Evolutionary conservation across 1,140 invertebrate species (phyloP), one percentile per base, ranked within the genome.

Genomic region (Ridgeia piscesae): DNA sequence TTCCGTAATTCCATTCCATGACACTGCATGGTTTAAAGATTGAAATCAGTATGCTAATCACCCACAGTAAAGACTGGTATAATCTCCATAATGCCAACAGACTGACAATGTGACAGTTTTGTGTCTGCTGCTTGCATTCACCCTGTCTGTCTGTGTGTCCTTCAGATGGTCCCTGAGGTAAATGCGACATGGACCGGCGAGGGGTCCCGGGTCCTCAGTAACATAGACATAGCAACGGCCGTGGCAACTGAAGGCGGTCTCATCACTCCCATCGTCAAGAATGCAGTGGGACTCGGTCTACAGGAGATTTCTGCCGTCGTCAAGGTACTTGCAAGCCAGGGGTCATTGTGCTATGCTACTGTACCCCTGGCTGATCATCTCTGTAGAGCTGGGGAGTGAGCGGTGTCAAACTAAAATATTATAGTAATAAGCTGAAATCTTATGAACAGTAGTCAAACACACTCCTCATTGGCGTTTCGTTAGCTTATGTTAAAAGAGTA

Each of bases 211-310:
- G 88, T 93, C 17, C 97, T 97, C 94, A 97, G 97, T 42, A 97
- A 97, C 94, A 99, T 99, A 21, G 99, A 99, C 96, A 98, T 99
- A 1, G 98, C 98, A 94, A 98, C 99, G 91, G 99, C 99, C 42
- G 99, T 99, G 1, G 98, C 98, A 92, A 99, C 99, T 2, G 98
- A 98, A 9, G 97, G 97, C 93, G 99, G 99, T 6, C 96, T 99
- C 2, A 99, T 99, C 89, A 99, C 99, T 1, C 99, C 99, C 1
- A 99, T 99, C 94, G 97, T 99, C 8, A 94, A 94, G 92, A 94
- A 94, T 93, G 95, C 95, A 34, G 93, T 94, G 1, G 89, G 92
- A 77, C 93, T 96, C 48, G 94, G 95, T 31, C 94, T 97, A n/a
- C 94, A 96, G 92, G 94, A 96, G 88, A 97, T 97, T 91, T 96